phyloP scores from a whole-genome alignment of 2,797 vertebrate species.

The Cygnus olor region DNA sequence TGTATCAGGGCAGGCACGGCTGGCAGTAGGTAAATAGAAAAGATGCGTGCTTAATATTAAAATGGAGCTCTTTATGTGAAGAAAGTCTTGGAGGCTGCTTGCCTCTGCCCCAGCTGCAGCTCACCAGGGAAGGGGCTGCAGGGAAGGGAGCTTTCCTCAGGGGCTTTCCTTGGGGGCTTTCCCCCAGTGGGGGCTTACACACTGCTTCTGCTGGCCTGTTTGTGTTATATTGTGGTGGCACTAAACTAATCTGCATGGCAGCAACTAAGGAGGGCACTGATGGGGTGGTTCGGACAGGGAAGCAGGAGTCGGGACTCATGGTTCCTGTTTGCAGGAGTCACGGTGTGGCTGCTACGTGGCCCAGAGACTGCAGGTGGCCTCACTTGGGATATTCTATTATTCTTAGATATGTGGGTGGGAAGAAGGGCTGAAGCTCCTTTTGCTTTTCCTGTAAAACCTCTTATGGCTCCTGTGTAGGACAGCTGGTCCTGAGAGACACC shows the following conservation, averaged over 20 bases:
- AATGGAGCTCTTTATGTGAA: slow-evolving; percentile 1
- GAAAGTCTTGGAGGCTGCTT: slow-evolving; percentile 10
- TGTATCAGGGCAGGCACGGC: slow-evolving; percentile 46
- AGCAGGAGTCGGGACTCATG: not conserved
- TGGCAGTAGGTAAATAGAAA: slow-evolving; percentile 63
- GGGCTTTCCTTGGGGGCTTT: not conserved
- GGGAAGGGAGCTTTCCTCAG: not conserved
- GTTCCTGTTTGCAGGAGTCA: not conserved
- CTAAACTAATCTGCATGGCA: slow-evolving; percentile 17
- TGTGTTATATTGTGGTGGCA: not conserved
- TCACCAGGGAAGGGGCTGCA: not conserved
- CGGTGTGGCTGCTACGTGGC: not conserved
- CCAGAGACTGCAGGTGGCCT: not conserved
- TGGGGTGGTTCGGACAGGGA: not conserved
- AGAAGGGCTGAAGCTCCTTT: not conserved
- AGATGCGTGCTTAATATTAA: slow-evolving; percentile 58
- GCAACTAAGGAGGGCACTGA: not conserved
- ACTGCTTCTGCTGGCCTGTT: not conserved
- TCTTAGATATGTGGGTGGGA: not conserved
- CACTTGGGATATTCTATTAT: not conserved
- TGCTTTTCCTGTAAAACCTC: not conserved
- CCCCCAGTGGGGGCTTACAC: not conserved
- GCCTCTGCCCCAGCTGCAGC: not conserved
- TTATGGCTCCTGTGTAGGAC: not conserved
- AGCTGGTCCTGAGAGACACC: not conserved